These are phyloP conservation scores for Diadema setosum DNA, from an alignment of 35 echinoderm and acorn worm genomes.

Conservation along the genomic window DNA sequence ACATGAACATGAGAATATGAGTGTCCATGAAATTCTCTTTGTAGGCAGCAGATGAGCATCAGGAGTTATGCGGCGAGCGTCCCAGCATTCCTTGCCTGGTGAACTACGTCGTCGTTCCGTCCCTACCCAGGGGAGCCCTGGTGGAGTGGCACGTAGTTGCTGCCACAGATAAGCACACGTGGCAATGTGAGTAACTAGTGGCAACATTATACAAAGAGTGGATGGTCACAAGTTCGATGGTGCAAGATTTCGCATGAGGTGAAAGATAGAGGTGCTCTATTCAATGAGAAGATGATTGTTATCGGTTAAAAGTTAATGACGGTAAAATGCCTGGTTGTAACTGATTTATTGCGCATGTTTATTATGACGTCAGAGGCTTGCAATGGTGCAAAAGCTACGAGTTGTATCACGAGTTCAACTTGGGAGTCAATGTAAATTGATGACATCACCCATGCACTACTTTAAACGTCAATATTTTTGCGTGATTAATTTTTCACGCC, in stretches of 20 bases:
- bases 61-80: neutral
- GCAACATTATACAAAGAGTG: too few species aligned
- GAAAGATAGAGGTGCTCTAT: too few species aligned
- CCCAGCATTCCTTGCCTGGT: neutral
- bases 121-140: constrained; percentile 57
- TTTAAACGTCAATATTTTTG: too few species aligned
- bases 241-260: too few species aligned
- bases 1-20: too few species aligned
- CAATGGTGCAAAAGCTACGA: too few species aligned
- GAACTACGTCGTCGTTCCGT: constrained; percentile 54
- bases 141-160: constrained; percentile 90
- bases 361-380: too few species aligned
- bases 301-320: neutral
- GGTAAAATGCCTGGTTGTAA: neutral
- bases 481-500: too few species aligned
- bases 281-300: neutral
- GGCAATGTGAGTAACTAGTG: constrained; percentile 79
- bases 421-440: too few species aligned
- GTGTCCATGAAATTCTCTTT: too few species aligned
- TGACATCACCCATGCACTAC: neutral
- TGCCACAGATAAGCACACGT: neutral
- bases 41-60: too few species aligned
- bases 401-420: neutral
- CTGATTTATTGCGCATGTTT: neutral
- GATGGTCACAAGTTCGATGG: too few species aligned